A percentile compares a stretch with the other conserved stretches of the same genome.
Evolutionary conservation across 2,888 invertebrate genomes (phyloP).

Genomic region (Cantharis rufa): DNA sequence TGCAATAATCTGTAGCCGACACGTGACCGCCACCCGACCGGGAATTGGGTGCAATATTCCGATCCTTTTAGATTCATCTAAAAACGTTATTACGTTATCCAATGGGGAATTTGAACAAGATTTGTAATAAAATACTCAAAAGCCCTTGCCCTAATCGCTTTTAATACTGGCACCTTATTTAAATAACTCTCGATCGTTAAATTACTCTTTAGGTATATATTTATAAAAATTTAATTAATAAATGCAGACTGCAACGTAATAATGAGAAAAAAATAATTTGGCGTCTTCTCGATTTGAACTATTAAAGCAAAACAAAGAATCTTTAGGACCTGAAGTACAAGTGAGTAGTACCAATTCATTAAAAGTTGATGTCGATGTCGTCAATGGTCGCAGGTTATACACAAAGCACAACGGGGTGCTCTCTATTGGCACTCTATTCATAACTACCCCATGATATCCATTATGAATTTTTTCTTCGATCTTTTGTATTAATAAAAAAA

Average conservation of each 20-base stretch:
- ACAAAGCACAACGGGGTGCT: conserved; percentile 47
- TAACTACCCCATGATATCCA: conserved; percentile 50
- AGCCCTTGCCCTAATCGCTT: conserved; percentile 25
- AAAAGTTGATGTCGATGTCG: conserved; percentile 47
- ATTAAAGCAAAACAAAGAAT: conserved; percentile 31
- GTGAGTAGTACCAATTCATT: conserved; percentile 24
- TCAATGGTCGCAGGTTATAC: conserved; percentile 50
- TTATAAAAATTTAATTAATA: no score
- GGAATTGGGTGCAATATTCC: conserved; percentile 24
- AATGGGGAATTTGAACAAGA: conserved; percentile 15
- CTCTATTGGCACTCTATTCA: conserved; percentile 49
- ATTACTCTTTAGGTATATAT: no score
- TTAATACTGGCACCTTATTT: conserved; percentile 22
- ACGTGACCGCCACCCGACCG: conserved; percentile 34
- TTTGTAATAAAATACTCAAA: conserved; percentile 19
- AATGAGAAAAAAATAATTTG: neutral
- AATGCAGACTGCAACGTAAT: neutral
- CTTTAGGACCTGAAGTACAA: conserved; percentile 24
- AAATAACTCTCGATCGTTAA: neutral
- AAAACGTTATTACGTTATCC: conserved; percentile 28
- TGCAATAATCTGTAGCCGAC: conserved; percentile 37
- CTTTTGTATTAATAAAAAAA: conserved; percentile 35
- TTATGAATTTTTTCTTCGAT: conserved; percentile 50
- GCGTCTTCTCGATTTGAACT: conserved; percentile 15
- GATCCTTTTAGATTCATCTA: conserved; percentile 26